These are phyloP conservation scores for Chauna torquata DNA, from an alignment of 2,113 vertebrate species.

Conservation along the genomic window DNA sequence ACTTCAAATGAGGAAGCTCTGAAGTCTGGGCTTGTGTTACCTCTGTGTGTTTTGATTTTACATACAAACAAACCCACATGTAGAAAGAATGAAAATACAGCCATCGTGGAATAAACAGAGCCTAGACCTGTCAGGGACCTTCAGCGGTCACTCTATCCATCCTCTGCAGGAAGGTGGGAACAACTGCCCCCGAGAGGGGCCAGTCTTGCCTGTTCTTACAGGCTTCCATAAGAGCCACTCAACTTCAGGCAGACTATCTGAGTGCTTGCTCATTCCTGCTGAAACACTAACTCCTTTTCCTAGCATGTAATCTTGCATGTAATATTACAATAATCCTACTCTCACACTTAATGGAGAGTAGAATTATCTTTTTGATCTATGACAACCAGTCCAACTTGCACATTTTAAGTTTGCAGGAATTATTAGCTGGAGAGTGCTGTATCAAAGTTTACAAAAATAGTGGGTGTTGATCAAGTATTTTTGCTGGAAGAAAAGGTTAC, in stretches of 20 bases:
- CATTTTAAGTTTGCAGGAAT: neutral
- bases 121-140: neutral
- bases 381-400: neutral
- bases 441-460: neutral
- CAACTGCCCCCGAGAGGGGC: neutral
- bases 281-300: neutral
- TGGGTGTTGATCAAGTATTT: neutral
- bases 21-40: neutral
- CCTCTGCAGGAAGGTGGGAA: neutral
- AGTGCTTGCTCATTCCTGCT: neutral
- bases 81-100: neutral
- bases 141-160: neutral
- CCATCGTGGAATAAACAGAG: neutral
- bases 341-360: neutral
- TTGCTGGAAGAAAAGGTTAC: neutral
- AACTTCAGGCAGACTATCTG: rapidly evolving
- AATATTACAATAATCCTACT: neutral
- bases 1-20: neutral
- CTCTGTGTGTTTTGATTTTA: neutral
- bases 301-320: neutral
- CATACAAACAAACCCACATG: neutral
- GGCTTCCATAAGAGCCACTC: neutral
- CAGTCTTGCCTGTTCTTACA: neutral
- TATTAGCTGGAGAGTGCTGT: neutral
- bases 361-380: neutral